Conservation (phyloP, 2,797 vertebrate genomes). For the Graptemys geographica region DNA sequence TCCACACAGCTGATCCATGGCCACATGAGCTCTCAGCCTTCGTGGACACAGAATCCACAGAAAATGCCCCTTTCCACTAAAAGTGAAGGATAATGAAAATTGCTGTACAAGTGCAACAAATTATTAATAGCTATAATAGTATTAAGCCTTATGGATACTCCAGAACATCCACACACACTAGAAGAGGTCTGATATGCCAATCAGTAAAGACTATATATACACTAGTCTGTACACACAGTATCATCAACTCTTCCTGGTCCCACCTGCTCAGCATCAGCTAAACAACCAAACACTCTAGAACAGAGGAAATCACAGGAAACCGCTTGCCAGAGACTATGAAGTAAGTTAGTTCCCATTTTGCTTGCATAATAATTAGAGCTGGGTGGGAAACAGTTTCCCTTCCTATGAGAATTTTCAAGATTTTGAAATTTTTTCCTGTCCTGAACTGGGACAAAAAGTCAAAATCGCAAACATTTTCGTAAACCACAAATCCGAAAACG, state of each 20-base stretch:
- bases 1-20: not conserved
- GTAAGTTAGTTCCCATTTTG: not conserved
- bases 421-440: not conserved
- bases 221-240: not conserved
- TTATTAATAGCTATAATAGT: not conserved
- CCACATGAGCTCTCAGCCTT: not conserved
- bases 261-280: not conserved
- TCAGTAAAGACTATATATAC: not conserved
- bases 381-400: not conserved
- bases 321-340: not conserved
- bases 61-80: not conserved
- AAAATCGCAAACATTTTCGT: not conserved
- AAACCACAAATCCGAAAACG: not conserved
- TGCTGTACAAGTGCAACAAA: not conserved
- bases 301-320: fast-evolving
- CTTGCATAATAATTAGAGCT: not conserved
- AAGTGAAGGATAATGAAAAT: not conserved
- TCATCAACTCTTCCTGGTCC: too few species aligned
- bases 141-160: not conserved
- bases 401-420: not conserved
- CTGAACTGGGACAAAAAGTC: not conserved
- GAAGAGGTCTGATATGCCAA: not conserved
- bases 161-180: not conserved
- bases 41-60: not conserved
- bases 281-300: not conserved